Base-by-base conservation (phyloP, 2,888 invertebrate species). In the Callosobruchus maculatus region DNA sequence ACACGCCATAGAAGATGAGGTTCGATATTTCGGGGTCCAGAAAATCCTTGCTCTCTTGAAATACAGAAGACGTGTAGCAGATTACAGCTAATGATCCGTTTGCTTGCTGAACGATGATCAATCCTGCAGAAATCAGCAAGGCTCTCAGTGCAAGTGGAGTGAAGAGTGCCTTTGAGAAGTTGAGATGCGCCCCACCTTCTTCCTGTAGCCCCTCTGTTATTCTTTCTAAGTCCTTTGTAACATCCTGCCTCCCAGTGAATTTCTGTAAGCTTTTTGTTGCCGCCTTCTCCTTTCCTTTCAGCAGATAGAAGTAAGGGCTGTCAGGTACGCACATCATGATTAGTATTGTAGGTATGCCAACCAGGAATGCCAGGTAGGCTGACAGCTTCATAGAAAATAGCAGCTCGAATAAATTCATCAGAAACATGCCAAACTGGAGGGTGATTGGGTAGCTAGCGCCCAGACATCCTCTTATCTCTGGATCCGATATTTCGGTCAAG, bases 311-410 rank as follows among this genome's bases (percentile, higher is more conserved):
- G 2, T 91, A 88, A 0, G 94, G 94, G 0, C 93, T 92, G 84
- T 95, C 94, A 0, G 94, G 94, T 75, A 94, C 88, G 76, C 91
- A 89, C n/a, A 90, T 88, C 83, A 91, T 20, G 0, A 75, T 74
- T 0, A 73, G 3, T 20, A 76, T n/a, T 70, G 73, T 72, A 0
- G 74, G 22, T 5, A 75, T 22, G 9, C 67, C 72, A 0, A 75
- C 13, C 7, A 21, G 0, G 3, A 73, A 67, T 0, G 73, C 72
- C 18, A 77, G 72, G 20, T 72, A 70, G 21, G 75, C 72, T 0
- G 72, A 22, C 13, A 66, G 21, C 0, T 72, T 68, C 1, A 75
- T 73, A 2, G 76, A 71, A 18, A 74, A 26, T 21, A 73, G 71
- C n/a, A 70, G 72, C 0, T 73, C 70, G 20, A 75, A 20, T 3